Evolutionary conservation across 2,113 vertebrate species (phyloP).

Genomic region (Noctilio leporinus): DNA sequence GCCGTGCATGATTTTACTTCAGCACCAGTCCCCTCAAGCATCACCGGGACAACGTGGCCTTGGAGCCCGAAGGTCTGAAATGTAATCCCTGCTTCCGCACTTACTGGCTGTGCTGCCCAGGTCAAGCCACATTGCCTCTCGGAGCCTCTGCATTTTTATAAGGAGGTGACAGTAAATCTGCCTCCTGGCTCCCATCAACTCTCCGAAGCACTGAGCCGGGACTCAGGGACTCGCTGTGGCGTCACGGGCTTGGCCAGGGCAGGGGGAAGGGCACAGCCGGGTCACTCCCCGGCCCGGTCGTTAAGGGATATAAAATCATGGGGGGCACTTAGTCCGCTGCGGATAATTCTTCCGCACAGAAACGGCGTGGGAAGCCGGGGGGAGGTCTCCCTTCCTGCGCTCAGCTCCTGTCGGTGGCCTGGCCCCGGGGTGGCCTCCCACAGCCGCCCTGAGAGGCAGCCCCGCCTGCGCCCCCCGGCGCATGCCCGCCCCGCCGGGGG

Average conservation of each 20-base stretch:
- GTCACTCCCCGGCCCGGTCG: fast-evolving
- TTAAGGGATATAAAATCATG: fast-evolving
- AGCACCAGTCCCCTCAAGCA: background rate
- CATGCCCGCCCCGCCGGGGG: background rate
- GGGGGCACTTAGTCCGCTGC: fast-evolving
- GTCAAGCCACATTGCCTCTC: background rate
- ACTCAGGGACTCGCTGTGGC: fast-evolving
- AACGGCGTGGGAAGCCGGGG: background rate
- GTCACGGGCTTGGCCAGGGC: background rate
- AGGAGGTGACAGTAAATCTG: background rate
- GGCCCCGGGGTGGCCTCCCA: background rate
- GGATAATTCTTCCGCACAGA: background rate
- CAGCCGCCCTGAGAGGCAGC: background rate
- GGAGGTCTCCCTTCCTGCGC: background rate
- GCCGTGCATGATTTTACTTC: background rate
- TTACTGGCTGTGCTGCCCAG: background rate
- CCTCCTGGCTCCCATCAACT: fast-evolving
- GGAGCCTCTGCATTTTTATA: background rate
- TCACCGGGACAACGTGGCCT: background rate
- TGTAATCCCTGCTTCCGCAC: fast-evolving
- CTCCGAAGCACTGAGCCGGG: fast-evolving
- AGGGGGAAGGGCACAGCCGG: fast-evolving
- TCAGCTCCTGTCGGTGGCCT: background rate
- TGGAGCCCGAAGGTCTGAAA: background rate
- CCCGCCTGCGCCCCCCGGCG: fast-evolving